Evolutionary conservation across 2,797 vertebrate genomes (phyloP).

Genomic region (Pagetopsis macropterus): DNA sequence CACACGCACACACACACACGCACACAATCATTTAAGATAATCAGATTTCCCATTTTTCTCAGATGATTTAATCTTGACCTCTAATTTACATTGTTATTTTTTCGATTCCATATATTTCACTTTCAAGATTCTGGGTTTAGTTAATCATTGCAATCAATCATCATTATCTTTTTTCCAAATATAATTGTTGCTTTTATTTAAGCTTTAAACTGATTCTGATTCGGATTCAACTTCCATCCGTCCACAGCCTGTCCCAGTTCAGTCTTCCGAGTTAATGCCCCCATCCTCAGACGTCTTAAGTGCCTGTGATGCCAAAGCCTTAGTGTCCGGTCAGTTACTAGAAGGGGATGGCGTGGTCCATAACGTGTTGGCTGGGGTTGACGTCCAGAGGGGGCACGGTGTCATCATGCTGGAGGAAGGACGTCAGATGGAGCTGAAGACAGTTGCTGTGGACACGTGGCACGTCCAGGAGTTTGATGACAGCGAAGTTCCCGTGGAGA

Average conservation of each 20-base stretch:
- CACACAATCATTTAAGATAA: no score
- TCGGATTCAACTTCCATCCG: background rate
- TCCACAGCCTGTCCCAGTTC: conserved; percentile 31
- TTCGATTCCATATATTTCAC: no score
- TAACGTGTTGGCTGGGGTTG: conserved; percentile 69
- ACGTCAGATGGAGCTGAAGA: conserved; percentile 65
- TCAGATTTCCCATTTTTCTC: no score
- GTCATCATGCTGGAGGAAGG: conserved; percentile 71
- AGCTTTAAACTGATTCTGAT: background rate
- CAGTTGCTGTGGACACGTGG: conserved; percentile 78
- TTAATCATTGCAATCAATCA: no score
- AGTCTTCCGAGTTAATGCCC: conserved; percentile 10
- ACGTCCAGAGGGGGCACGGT: conserved; percentile 77
- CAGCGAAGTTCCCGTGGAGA: conserved; percentile 70
- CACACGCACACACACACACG: no score
- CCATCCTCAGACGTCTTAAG: conserved; percentile 54
- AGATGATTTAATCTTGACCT: no score
- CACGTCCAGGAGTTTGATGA: conserved; percentile 78
- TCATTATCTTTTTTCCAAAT: no score
- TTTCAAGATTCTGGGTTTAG: no score
- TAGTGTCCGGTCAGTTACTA: conserved; percentile 63
- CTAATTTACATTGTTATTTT: no score
- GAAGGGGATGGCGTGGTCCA: conserved; percentile 35
- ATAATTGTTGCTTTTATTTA: no score
- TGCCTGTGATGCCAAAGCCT: conserved; percentile 79